Evolutionary conservation across 2,888 invertebrate species (phyloP).

Genomic region (Panopea generosa): DNA sequence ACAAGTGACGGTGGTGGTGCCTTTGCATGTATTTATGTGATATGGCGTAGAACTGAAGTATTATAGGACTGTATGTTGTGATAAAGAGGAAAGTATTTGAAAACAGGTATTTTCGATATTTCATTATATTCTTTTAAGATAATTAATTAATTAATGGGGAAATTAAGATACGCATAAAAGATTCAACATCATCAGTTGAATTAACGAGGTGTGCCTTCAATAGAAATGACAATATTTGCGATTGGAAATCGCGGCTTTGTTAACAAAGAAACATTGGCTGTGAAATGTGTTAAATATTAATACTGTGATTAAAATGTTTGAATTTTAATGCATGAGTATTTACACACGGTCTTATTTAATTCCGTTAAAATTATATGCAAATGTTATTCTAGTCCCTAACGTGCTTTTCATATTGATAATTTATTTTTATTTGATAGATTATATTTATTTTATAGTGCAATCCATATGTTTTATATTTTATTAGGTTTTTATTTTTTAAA

Average conservation of each 20-base stretch:
- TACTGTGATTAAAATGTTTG: too few relatives aligned
- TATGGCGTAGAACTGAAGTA: background rate
- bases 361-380: too few relatives aligned
- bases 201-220: too few relatives aligned
- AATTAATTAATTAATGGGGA: background rate
- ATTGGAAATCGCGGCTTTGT: too few relatives aligned
- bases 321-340: too few relatives aligned
- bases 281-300: too few relatives aligned
- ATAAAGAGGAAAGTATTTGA: background rate
- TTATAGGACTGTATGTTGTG: background rate
- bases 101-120: background rate
- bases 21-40: background rate
- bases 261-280: too few relatives aligned
- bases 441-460: conserved; percentile 6
- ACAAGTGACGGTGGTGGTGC: background rate
- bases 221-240: too few relatives aligned
- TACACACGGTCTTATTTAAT: too few relatives aligned
- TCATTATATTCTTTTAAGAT: background rate
- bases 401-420: background rate
- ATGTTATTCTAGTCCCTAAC: too few relatives aligned
- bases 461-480: background rate
- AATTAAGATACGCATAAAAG: too few relatives aligned
- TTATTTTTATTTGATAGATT: background rate
- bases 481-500: background rate
- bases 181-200: too few relatives aligned